phyloP scores from a whole-genome alignment of 2,797 vertebrate species.

The Eupleurogrammus muticus region DNA sequence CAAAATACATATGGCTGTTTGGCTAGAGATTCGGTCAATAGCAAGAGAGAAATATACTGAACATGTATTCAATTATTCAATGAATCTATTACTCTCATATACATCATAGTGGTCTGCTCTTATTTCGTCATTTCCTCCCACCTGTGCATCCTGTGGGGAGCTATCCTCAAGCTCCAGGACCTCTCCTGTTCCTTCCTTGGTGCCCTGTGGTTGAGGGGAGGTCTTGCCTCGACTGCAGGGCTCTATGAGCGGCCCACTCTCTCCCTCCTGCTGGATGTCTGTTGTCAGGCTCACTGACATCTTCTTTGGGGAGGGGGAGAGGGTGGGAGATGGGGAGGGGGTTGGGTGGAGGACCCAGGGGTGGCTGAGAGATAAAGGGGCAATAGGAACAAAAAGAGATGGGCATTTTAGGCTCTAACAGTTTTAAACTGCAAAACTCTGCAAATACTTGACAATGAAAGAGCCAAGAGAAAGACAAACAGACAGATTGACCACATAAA shows the following conservation, averaged over 20 bases:
- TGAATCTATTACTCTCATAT: background rate
- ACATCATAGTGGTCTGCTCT: background rate
- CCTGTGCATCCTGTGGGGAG: constrained; percentile 92
- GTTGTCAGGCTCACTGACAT: constrained; percentile 93
- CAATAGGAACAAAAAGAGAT: background rate
- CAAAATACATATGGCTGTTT: background rate
- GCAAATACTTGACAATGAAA: background rate
- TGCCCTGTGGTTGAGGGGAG: constrained; percentile 87
- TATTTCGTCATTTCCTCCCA: constrained; percentile 48
- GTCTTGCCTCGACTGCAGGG: constrained; percentile 90
- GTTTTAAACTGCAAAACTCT: background rate
- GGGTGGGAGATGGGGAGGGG: constrained; percentile 75
- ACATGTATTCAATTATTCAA: constrained; percentile 3
- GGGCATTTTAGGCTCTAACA: background rate
- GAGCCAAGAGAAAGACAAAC: constrained; percentile 4
- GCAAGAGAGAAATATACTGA: background rate
- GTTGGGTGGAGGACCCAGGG: constrained; percentile 75
- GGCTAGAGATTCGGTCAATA: background rate
- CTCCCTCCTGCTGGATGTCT: constrained; percentile 97
- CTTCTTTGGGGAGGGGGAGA: constrained; percentile 84
- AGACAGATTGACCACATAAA: background rate
- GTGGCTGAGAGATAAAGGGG: constrained; percentile 50
- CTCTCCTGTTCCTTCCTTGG: constrained; percentile 90
- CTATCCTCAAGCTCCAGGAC: constrained; percentile 87
- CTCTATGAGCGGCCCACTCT: constrained; percentile 90